A percentile compares a stretch with the other conserved stretches of the same genome.
phyloP scores from a whole-genome alignment of 2,113 vertebrate species.

The Megaleporinus macrocephalus region DNA sequence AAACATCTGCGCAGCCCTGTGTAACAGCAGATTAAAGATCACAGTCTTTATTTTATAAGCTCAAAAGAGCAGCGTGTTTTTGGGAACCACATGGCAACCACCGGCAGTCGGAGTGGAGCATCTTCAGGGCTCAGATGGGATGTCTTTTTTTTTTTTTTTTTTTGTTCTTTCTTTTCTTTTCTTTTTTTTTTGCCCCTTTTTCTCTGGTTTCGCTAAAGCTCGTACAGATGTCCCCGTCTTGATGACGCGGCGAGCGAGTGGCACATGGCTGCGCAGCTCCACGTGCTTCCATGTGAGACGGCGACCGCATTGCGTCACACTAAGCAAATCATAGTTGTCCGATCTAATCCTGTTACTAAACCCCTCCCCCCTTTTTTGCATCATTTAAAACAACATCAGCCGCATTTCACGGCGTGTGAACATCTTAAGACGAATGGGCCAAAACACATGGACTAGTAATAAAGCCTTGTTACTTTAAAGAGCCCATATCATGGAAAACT shows the following conservation, averaged over 20 bases:
- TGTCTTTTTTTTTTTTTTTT: too few species aligned
- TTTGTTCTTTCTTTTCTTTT: too few species aligned
- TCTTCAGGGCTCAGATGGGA: neutral
- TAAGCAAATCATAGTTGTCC: neutral
- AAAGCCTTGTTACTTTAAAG: too few species aligned
- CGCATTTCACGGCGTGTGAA: neutral
- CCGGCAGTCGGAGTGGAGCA: neutral
- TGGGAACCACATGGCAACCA: neutral
- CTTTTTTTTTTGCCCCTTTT: neutral
- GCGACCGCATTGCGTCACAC: slow-evolving; percentile 24
- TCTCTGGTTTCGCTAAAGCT: slow-evolving; percentile 1
- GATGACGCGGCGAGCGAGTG: slow-evolving; percentile 4
- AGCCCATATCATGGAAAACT: too few species aligned
- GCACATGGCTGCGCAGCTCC: slow-evolving; percentile 11
- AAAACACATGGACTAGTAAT: neutral
- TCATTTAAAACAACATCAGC: neutral
- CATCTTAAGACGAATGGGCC: neutral
- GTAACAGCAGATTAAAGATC: neutral
- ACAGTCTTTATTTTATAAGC: neutral
- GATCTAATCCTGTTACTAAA: neutral
- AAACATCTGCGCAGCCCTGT: neutral
- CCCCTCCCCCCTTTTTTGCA: neutral
- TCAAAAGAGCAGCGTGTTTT: neutral
- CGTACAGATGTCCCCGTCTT: slow-evolving; percentile 9
- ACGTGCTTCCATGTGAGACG: slow-evolving; percentile 7